Percentiles rank a stretch among this genome's conserved stretches.
phyloP scores from a whole-genome alignment of 2,113 vertebrate genomes.

The Gila orcuttii region DNA sequence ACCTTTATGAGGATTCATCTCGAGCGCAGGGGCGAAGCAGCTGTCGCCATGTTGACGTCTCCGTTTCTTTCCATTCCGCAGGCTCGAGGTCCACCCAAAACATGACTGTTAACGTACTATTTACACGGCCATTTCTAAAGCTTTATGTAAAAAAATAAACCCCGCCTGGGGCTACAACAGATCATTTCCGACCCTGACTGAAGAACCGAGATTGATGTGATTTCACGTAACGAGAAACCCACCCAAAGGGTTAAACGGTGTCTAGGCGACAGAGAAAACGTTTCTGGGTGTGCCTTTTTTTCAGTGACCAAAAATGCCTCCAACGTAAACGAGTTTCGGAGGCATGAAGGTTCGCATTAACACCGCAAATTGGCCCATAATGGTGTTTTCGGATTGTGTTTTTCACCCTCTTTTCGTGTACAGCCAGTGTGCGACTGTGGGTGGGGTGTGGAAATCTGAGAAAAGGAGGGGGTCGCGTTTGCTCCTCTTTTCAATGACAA shows the following conservation, averaged over 20 bases:
- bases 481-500: conserved; percentile 53
- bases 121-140: conserved; percentile 5
- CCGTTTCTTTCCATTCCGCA: conserved; percentile 49
- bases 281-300: conserved; percentile 57
- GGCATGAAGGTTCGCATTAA: neutral
- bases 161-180: neutral
- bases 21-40: conserved; percentile 57
- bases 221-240: conserved; percentile 37
- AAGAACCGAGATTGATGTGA: conserved; percentile 49
- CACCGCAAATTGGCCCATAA: neutral
- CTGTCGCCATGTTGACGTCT: conserved; percentile 77
- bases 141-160: neutral
- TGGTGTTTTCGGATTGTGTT: neutral
- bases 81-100: conserved; percentile 31
- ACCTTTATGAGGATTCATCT: conserved; percentile 63
- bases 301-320: conserved; percentile 32
- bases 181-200: neutral
- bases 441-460: conserved; percentile 44
- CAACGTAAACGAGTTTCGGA: neutral
- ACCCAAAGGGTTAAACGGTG: conserved; percentile 59
- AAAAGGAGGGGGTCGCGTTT: conserved; percentile 29
- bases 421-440: conserved; percentile 21
- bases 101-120: neutral
- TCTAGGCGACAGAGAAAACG: conserved; percentile 56
- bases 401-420: conserved; percentile 12